These are phyloP conservation scores for Silurus aristotelis DNA, from an alignment of 2,797 vertebrate species.

Conservation along the genomic window DNA sequence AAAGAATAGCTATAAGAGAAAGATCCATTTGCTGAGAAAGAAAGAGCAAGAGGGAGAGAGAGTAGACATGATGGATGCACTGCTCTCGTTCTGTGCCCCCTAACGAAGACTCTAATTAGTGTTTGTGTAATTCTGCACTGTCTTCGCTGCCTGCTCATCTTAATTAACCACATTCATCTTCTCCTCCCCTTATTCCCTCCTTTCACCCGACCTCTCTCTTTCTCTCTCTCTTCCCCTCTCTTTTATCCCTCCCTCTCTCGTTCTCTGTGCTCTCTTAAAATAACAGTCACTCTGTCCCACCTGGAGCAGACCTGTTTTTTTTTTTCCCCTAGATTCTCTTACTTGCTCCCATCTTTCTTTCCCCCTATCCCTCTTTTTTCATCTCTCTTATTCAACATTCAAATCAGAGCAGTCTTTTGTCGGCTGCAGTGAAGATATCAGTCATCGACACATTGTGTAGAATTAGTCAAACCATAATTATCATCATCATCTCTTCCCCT, in stretches of 20 bases:
- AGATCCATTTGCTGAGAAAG: too few relatives aligned
- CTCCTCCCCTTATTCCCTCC: constrained; percentile 67
- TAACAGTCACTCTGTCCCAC: constrained; percentile 79
- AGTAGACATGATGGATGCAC: constrained; percentile 74
- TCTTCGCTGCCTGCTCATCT: constrained; percentile 83
- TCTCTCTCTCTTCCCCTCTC: constrained; percentile 51
- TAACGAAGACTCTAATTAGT: constrained; percentile 86
- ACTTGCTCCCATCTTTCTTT: not conserved
- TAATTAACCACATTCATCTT: constrained; percentile 88
- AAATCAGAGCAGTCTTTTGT: constrained; percentile 29
- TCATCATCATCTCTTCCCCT: not conserved
- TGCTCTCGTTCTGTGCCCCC: constrained; percentile 79
- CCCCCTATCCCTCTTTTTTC: constrained; percentile 7
- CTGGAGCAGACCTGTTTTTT: constrained; percentile 80
- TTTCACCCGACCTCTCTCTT: constrained; percentile 61
- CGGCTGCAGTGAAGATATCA: not conserved
- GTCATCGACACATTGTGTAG: constrained; percentile 18
- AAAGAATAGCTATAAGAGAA: not conserved
- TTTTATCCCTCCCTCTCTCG: constrained; percentile 47
- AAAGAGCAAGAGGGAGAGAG: constrained; percentile 44
- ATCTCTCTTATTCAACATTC: constrained; percentile 32
- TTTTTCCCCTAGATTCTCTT: constrained; percentile 12
- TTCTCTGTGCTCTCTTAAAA: constrained; percentile 76
- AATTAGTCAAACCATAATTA: constrained; percentile 23
- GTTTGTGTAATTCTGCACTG: constrained; percentile 86